A percentile compares a stretch with the other conserved stretches of the same genome.
Conservation (phyloP, 2,113 vertebrate species). For the Drymodes brunneopygia region DNA sequence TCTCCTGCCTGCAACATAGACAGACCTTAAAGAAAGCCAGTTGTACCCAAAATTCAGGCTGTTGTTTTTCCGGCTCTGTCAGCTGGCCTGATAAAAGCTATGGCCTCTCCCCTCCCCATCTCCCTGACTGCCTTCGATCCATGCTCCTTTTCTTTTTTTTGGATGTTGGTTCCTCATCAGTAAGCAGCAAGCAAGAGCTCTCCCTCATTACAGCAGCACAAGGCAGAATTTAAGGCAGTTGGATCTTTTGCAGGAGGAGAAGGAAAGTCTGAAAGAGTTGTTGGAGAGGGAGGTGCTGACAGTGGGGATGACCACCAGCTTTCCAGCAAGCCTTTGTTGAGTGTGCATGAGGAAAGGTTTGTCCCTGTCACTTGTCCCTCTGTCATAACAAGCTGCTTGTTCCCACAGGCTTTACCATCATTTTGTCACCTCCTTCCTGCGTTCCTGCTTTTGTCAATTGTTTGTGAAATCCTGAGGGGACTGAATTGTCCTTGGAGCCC, state of each 20-base stretch:
- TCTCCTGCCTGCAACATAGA: neutral
- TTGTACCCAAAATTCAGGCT: neutral
- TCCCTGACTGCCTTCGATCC: neutral
- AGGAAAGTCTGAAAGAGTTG: neutral
- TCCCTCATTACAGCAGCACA: neutral
- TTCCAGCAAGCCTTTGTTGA: neutral
- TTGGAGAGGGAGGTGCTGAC: neutral
- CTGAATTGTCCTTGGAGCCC: neutral
- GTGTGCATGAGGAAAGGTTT: neutral
- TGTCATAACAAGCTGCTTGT: neutral
- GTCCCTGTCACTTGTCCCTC: constrained; percentile 6
- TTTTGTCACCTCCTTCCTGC: constrained; percentile 14
- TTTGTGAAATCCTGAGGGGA: neutral
- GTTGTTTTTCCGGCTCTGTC: neutral
- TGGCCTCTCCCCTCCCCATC: neutral
- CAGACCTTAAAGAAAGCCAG: neutral
- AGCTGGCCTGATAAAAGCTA: constrained; percentile 10
- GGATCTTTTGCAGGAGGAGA: neutral
- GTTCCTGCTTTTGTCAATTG: neutral
- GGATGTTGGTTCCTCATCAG: constrained; percentile 15
- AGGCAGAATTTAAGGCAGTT: neutral
- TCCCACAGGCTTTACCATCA: neutral
- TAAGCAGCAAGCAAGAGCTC: neutral
- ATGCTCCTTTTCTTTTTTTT: neutral
- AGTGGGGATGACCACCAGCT: neutral